Evolutionary conservation across 2,888 invertebrate genomes (phyloP).

Genomic region (Drosophila pegasa): DNA sequence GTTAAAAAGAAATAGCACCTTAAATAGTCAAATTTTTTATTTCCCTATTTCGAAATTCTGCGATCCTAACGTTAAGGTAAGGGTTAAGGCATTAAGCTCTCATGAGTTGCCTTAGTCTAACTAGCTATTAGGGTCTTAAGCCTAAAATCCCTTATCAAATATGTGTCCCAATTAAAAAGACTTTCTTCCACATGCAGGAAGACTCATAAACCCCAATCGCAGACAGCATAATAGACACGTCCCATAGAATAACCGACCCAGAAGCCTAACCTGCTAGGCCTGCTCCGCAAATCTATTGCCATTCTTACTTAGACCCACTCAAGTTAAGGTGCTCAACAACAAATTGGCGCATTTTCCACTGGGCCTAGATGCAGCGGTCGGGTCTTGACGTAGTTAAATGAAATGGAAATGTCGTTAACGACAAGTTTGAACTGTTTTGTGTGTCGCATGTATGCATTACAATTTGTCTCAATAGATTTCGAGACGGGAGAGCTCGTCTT

Average conservation of each 20-base stretch:
- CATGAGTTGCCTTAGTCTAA: too few relatives aligned
- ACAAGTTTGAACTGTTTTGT: constrained; percentile 30
- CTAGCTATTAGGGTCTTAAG: background rate
- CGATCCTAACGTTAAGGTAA: too few relatives aligned
- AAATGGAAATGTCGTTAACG: constrained; percentile 26
- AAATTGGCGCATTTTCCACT: constrained; percentile 4
- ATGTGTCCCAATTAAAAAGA: background rate
- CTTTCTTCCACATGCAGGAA: background rate
- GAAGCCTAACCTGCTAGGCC: background rate
- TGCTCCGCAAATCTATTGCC: background rate
- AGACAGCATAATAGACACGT: background rate
- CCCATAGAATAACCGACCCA: background rate
- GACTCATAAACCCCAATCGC: background rate
- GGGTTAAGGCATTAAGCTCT: too few relatives aligned
- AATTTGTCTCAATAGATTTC: constrained; percentile 74
- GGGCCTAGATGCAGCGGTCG: constrained; percentile 15
- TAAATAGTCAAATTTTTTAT: too few relatives aligned
- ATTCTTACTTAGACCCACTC: background rate
- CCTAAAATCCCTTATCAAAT: background rate
- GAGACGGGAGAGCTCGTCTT: constrained; percentile 41
- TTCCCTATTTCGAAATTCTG: too few relatives aligned
- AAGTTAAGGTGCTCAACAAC: background rate
- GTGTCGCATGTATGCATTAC: constrained; percentile 38
- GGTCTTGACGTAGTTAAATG: constrained; percentile 12
- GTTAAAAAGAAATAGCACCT: too few relatives aligned